Percentiles rank a stretch among this genome's conserved stretches.
phyloP scores from a whole-genome alignment of 2,113 vertebrate species.

The Symphodus melops region DNA sequence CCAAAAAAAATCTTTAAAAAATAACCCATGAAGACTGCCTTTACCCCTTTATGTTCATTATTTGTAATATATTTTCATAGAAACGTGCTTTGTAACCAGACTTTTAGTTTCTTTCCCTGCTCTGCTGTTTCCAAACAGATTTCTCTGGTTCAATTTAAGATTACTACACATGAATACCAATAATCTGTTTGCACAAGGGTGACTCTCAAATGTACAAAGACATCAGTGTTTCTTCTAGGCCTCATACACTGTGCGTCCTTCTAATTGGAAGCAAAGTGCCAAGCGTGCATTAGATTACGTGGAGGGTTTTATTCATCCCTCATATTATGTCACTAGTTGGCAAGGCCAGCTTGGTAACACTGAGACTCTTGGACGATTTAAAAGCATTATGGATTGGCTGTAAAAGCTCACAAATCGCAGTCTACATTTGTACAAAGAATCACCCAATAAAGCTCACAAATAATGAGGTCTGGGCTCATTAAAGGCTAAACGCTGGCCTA shows the following conservation, averaged over 20 bases:
- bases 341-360: neutral
- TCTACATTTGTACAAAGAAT: constrained; percentile 20
- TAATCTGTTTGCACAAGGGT: neutral
- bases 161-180: neutral
- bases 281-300: constrained; percentile 22
- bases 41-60: too few relatives aligned
- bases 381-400: constrained; percentile 11
- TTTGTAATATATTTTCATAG: too few relatives aligned
- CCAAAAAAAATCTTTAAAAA: too few relatives aligned
- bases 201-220: neutral
- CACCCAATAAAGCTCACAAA: constrained; percentile 5
- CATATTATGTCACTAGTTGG: constrained; percentile 17
- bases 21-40: too few relatives aligned
- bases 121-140: neutral
- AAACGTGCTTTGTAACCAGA: too few relatives aligned
- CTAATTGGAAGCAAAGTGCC: constrained; percentile 26
- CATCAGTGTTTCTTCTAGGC: neutral
- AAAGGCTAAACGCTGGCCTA: neutral
- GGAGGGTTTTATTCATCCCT: constrained; percentile 26
- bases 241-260: constrained; percentile 8
- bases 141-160: neutral
- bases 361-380: constrained; percentile 15
- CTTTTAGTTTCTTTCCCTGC: neutral
- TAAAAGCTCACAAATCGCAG: constrained; percentile 4
- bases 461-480: constrained; percentile 16